Evolutionary conservation across 1,140 invertebrate species (phyloP), one percentile per base, ranked within the genome.

Genomic region (Chelonus insularis): DNA sequence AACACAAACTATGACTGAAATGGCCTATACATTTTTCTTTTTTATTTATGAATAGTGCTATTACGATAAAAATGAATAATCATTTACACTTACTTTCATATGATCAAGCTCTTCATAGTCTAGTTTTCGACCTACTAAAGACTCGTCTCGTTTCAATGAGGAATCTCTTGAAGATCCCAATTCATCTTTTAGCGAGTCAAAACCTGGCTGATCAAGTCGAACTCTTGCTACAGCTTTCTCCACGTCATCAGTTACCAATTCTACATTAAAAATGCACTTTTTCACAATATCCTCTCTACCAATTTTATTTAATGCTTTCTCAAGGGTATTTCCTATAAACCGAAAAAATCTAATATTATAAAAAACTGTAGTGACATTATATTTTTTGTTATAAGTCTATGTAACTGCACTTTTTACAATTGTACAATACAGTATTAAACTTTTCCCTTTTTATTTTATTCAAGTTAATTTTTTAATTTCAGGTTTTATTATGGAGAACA

Each of bases 231-330:
- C 84, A 21, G 88, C 89, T 76, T 87, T 87, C 72, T 94, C 92
- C 48, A 90, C 85, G 68, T 91, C 91, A 71, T 94, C 91, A 1
- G 90, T 91, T 0, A 92, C 88, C 23, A 88, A 75, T 72, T 91
- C 89, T 11, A 94, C 86, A 71, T 94, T 93, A 68, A 92, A 93
- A 71, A 94, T 92, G 77, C 95, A 96, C 64, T 92, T 91, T 57
- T 88, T 88, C 64, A 97, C 92, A 41, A 98, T 96, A 73, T 98
- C 95, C 68, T 96, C 93, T 55, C 95, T 86, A 48, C 90, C 90
- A 57, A 98, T 97, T 68, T 89, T 89, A 70, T 90, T 89, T 9
- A 98, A 81, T 1, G 92, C 94, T 68, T 92, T 88, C 78, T 97
- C 95, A 60, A 98, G 80, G 5, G 88, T 89, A 73, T 94, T 94